A percentile compares a stretch with the other conserved stretches of the same genome.
These are phyloP conservation scores for Drosophila ananassae DNA, from an alignment of 1,140 invertebrate species.

Conservation along the genomic window DNA sequence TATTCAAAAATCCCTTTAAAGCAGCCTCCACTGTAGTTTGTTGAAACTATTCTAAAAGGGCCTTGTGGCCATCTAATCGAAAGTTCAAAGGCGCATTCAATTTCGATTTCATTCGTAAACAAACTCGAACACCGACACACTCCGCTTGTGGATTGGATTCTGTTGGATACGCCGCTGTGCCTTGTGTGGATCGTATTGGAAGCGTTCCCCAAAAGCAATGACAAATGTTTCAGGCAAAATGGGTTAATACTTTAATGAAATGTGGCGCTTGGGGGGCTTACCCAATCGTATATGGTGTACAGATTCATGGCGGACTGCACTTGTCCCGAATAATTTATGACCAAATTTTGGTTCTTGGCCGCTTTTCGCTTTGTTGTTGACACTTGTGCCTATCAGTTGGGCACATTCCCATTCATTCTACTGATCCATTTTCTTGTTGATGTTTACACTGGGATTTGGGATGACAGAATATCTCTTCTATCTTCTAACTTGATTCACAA, in stretches of 20 bases:
- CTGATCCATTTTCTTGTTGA: conserved; percentile 27
- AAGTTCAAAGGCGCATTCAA: conserved; percentile 64
- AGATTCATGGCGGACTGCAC: conserved; percentile 68
- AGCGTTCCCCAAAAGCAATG: not conserved
- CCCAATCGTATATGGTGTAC: conserved; percentile 80
- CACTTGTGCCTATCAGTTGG: conserved; percentile 68
- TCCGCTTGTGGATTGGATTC: conserved; percentile 27
- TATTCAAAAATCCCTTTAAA: no score
- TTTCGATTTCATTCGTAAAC: conserved; percentile 68
- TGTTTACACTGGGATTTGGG: conserved; percentile 32
- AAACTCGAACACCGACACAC: conserved; percentile 52
- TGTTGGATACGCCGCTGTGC: not conserved
- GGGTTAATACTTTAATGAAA: conserved; percentile 36
- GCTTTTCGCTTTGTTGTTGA: conserved; percentile 18
- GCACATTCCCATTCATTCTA: conserved; percentile 27
- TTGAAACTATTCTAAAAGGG: conserved; percentile 14
- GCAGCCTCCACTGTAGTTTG: conserved; percentile 13
- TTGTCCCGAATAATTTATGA: conserved; percentile 47
- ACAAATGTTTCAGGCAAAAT: conserved; percentile 18
- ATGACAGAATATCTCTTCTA: conserved; percentile 8
- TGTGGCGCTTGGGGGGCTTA: conserved; percentile 33
- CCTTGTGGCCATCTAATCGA: conserved; percentile 39
- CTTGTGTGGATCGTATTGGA: not conserved
- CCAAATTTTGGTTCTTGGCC: conserved; percentile 29
- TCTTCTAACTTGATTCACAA: conserved; percentile 6